phyloP scores from a whole-genome alignment of 2,888 invertebrate species.

The Odontothrips loti region DNA sequence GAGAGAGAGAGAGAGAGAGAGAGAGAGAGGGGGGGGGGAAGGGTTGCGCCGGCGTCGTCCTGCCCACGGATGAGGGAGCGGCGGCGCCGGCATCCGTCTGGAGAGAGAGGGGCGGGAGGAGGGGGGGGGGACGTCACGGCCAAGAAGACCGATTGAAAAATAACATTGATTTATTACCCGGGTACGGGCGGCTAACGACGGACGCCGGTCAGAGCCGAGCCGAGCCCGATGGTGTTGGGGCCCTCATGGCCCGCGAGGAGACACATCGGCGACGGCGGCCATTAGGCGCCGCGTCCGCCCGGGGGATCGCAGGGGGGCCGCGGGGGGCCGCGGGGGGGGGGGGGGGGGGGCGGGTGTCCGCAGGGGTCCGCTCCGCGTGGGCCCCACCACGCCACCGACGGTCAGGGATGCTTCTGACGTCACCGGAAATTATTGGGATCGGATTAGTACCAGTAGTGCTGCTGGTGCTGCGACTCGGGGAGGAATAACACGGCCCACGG shows the following conservation, averaged over 20 bases:
- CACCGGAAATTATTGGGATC: neutral
- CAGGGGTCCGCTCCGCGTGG: too few relatives aligned
- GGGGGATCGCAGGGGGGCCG: too few relatives aligned
- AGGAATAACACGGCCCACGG: neutral
- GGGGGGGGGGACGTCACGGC: neutral
- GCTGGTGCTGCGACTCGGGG: neutral
- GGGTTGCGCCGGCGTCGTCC: neutral
- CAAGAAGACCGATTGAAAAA: constrained; percentile 21
- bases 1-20: neutral
- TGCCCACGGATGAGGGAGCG: neutral
- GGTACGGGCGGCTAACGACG: neutral
- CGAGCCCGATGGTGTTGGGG: too few relatives aligned
- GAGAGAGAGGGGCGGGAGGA: neutral
- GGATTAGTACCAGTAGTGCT: neutral
- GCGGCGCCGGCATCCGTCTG: neutral
- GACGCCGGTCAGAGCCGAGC: neutral
- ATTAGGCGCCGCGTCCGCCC: too few relatives aligned
- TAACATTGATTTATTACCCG: constrained; percentile 25
- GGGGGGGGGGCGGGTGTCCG: too few relatives aligned
- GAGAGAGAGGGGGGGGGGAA: neutral
- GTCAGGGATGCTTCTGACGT: neutral
- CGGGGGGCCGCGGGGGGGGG: too few relatives aligned
- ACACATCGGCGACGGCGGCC: too few relatives aligned
- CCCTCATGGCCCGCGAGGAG: too few relatives aligned
- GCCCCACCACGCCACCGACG: too few relatives aligned